Base-by-base conservation (phyloP, 2,888 invertebrate genomes). In the Temnothorax ravouxi region DNA sequence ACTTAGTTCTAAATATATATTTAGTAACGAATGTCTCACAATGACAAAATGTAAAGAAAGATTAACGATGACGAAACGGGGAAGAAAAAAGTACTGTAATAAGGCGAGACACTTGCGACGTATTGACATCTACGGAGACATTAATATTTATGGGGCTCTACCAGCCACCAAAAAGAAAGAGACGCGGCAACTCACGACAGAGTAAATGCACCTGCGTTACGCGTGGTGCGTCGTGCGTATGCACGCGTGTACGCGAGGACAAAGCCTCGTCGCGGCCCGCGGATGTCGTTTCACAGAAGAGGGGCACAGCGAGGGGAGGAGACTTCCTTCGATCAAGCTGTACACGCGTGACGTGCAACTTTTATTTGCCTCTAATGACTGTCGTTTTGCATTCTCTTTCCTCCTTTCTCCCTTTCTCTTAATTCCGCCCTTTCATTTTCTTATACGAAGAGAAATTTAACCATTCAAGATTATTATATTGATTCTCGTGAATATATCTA, bases 131-230 rank as follows among this genome's bases (percentile, higher is more conserved):
- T 83, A 83, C 76, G 84, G 75, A 18, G 81, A 85, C 86, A 88
- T 89, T 89, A 89, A 89, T 89, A 89, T 89, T 88, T 87, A 89
- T 89, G 87, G 86, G 83, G 21, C 66, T 76, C 80, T 79, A 44
- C 15, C 72, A 82, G 21, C 25, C 64, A 64, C 13, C 11, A 56
- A 62, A 18, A 38, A 56, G 47, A 72, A 21, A 38, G 72, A 54
- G 21, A 59, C 34, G 67, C 81, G 66, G 25, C 25, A n/a, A 29
- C 52, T 38, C 47, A 13, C 18, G 41, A 47, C 44, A 38, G 25
- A 64, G 66, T 41, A 41, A 81, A 66, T 59, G 56, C 85, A 89
- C 89, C 84, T 86, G 90, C 86, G 47, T 66, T 25, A 62, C 81
- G 71, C 71, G 81, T 82, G 76, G 34, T 71, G 80, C 74, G 74